Conservation (phyloP, 2,113 vertebrate genomes). For the Columbina picui region DNA sequence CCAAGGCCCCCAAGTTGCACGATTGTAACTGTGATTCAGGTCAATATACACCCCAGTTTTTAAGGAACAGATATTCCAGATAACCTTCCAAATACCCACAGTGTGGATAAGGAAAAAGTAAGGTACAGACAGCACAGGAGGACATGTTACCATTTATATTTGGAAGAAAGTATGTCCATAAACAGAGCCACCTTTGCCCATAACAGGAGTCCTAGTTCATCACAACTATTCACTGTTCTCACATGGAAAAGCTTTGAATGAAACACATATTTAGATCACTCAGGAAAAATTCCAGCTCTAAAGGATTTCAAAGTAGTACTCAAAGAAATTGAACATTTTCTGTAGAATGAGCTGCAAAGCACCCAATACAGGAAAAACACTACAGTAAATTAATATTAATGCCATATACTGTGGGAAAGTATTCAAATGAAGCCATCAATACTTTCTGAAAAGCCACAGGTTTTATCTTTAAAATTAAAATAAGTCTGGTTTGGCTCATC, state of each 20-base stretch:
- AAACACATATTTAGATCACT: background rate
- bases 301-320: background rate
- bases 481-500: background rate
- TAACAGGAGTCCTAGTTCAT: background rate
- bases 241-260: background rate
- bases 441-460: background rate
- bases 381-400: background rate
- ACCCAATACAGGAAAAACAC: background rate
- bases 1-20: background rate
- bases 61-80: background rate
- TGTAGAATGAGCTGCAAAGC: background rate
- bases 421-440: background rate
- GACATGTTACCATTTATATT: background rate
- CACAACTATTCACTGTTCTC: background rate
- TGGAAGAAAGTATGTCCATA: background rate
- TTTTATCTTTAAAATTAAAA: background rate
- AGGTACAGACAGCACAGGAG: background rate
- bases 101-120: background rate
- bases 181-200: background rate
- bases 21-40: background rate
- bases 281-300: background rate
- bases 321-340: background rate
- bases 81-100: background rate
- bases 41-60: rapidly evolving
- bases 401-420: background rate